Evolutionary conservation across 2,888 invertebrate species (phyloP), one percentile per base, ranked within the genome.

Genomic region (Drosophila eohydei): DNA sequence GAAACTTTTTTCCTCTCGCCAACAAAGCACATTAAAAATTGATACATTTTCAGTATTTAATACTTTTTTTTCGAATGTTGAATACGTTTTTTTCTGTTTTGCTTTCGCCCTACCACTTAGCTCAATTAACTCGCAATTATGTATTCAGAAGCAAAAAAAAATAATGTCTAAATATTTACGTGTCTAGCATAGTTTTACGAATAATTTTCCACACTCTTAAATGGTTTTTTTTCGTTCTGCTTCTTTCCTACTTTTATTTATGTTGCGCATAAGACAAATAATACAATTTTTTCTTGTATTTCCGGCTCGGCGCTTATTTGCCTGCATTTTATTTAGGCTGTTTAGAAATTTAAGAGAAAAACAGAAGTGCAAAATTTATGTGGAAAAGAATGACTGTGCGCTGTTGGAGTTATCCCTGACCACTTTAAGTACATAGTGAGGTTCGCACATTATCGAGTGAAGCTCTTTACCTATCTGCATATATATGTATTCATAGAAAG

Each of bases 191-290:
- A 50, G 59, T 59, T 67, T 67, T 41, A 66, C 66, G 58, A 76
- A 62, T 41, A 57, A 63, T 73, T 83, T 77, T 74, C 52, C 74
- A 65, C 56, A 30, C 46, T 32, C 12, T 41, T 30, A 4, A 59
- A 48, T 59, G 21, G 57, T 6, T 40, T 40, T 54, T 38, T 38
- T 38, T 21, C 4, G 6, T 3, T 38, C 34, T 41, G 46, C 44
- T 32, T 38, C 28, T 67, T 62, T 59, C 8, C 16, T 32, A 14
- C 66, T 52, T 71, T 74, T 79, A 69, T 87, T 84, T 81, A 82
- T 66, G 70, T 55, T 65, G 46, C 56, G 51, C 56, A 71, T 63
- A 57, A 80, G 65, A 51, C 74, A 80, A 80, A 82, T 65, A 68
- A 71, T 50, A 65, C 21, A 46, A 56, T 16, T 44, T 55, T 74